Base-by-base conservation (phyloP, 92 coral and sea anemone species). In the Anthopleura xanthogrammica region DNA sequence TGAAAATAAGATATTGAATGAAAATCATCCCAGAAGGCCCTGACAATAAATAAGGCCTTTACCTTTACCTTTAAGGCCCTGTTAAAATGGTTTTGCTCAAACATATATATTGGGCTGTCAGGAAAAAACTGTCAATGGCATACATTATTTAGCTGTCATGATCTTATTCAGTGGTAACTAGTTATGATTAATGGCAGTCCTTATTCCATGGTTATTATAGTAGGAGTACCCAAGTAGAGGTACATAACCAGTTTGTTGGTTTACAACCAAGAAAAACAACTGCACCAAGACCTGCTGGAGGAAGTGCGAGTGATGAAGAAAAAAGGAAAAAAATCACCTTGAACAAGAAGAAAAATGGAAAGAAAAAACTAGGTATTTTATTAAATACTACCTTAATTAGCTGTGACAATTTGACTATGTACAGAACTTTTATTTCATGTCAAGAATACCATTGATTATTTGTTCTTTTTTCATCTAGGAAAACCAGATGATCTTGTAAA, bases 221-320 rank as follows among this genome's bases (percentile, higher is more conserved):
- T 14, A 85, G 88, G 46, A 79, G 83, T 55, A 88, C 85, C 86
- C 83, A 86, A n/a, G 79, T 86, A 36, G 90, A 91, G 79, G 88
- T 91, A 22, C 92, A 85, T 56, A 86, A 83, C 80, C 91, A 93
- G 68, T 86, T 89, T 52, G 64, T 78, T 70, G 93, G 92, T 41
- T 78, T 85, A 17, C 90, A 89, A 78, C 60, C 86, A 75, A 80
- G 89, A 46, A 88, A 70, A 77, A 12, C 57, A 52, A 36, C 77
- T 11, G 22, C 88, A 80, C 55, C 55, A 55, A 79, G 77, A 22
- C 83, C 90, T 48, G 85, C 90, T 39, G 75, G 84, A 41, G 89
- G 75, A 73, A 87, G 89, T 52, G 89, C 89, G 24, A 91, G 92
- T 87, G 98, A 93, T 72, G 95, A 93, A 60, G 98, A 93, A 36